Evolutionary conservation across 1,140 invertebrate genomes (phyloP), one percentile per base, ranked within the genome.

Genomic region (Lordiphosa clarofinis): DNA sequence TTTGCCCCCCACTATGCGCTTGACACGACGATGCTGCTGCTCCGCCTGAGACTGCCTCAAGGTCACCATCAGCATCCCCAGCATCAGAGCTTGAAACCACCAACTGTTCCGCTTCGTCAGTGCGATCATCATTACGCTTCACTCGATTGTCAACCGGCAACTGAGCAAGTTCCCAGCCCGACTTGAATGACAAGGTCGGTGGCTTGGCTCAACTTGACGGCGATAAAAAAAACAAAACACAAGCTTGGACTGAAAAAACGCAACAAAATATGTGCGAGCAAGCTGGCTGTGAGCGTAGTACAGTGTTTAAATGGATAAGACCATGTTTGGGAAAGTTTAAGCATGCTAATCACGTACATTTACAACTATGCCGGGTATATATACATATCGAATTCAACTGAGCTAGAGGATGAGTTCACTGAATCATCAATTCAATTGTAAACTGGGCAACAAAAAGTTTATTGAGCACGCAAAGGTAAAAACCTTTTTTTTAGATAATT

Each of bases 1-100:
- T 8, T 56, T 70, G 8, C 92, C 92, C 9, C 92, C 92, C 0
- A 93, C 92, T 49, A 93, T 92, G 58, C 92, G 87, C 53, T 91
- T 91, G 1, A 90, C 88, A 56, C 91, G 78, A 40, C 13, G 35
- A 42, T 78, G 58, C 31, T 65, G 46, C 9, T 15, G 11, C 9
- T 38, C 19, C 10, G 42, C 52, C 13, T 46, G 13, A 0, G 50
- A 31, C 19, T 39, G 19, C 13, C 37, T 13, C 67, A 72, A 72
- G 71, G 75, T 74, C 73, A 72, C 21, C 1, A 6, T 13, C 10
- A 49, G 15, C 33, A 31, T 8, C 19, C 49, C 1, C 7, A 58
- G 8, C 46, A 59, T 7, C 38, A 61, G 15, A 15, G 15, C 15
- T 24, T 15, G 21, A n/a, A 13, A 40, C 36, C 12, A 39, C 12